Conservation (phyloP, 2,113 vertebrate genomes). For the Elanus axillaris region DNA sequence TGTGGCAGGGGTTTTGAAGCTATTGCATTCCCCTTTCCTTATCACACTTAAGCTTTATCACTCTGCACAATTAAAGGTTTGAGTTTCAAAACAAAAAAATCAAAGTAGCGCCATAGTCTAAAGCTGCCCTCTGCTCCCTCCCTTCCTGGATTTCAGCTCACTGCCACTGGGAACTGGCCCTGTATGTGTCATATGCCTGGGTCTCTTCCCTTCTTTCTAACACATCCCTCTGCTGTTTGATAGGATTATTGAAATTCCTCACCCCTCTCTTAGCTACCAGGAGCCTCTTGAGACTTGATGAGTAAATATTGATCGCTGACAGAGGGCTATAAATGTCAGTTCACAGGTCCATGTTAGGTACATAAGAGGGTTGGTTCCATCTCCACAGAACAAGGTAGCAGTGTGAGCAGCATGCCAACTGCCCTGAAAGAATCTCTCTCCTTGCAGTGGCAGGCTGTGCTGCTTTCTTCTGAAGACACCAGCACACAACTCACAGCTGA, state of each 20-base stretch:
- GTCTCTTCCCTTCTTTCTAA: background rate
- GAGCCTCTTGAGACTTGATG: background rate
- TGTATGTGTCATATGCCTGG: rapidly evolving
- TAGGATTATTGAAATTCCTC: constrained; percentile 48
- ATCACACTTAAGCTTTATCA: background rate
- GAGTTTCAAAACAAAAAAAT: background rate
- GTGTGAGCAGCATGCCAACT: background rate
- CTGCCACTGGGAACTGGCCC: background rate
- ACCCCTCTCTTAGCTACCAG: background rate
- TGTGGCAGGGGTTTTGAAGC: background rate
- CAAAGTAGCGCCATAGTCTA: background rate
- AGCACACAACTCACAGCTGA: background rate
- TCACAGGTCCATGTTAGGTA: background rate
- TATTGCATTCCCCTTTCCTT: background rate
- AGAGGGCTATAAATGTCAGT: background rate
- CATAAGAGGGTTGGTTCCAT: background rate
- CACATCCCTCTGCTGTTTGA: background rate
- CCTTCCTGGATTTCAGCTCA: rapidly evolving
- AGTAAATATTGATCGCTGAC: background rate
- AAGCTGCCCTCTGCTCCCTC: background rate
- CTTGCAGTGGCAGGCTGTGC: background rate
- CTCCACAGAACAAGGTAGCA: background rate
- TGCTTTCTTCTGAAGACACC: background rate
- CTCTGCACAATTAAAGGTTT: background rate
- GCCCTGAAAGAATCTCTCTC: background rate